Percentiles rank a stretch among this genome's conserved stretches.
Conservation (phyloP, 2,113 vertebrate species). For the Cnemophilus loriae region DNA sequence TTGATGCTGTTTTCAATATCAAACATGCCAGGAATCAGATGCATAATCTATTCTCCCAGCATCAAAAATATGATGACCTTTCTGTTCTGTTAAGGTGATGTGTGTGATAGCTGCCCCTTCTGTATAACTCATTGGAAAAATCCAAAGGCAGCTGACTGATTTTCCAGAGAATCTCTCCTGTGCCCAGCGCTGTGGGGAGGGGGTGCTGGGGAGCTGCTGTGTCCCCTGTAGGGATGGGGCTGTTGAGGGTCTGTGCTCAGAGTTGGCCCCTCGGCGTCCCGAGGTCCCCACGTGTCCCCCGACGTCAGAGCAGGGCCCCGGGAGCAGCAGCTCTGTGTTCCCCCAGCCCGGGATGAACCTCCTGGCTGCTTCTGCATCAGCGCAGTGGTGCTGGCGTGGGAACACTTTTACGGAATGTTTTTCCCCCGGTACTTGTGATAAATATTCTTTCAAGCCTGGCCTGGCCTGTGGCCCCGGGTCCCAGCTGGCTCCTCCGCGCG, state of each 20-base stretch:
- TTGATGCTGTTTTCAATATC: conserved; percentile 51
- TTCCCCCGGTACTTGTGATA: neutral
- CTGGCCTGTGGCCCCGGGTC: neutral
- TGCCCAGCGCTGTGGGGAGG: rapidly evolving
- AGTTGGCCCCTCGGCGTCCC: rapidly evolving
- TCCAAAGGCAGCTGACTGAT: neutral
- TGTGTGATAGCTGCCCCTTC: neutral
- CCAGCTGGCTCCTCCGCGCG: neutral
- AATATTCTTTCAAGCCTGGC: neutral
- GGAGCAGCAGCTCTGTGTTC: neutral
- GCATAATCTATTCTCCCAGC: neutral
- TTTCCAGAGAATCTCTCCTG: neutral
- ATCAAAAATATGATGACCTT: neutral
- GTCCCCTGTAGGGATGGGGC: neutral
- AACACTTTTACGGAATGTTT: rapidly evolving
- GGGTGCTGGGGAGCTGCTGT: neutral
- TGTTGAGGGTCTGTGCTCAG: neutral
- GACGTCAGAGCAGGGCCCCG: neutral
- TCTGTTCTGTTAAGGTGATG: neutral
- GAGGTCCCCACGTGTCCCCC: rapidly evolving
- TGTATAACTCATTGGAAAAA: rapidly evolving
- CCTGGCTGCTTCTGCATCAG: rapidly evolving
- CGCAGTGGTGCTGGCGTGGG: rapidly evolving
- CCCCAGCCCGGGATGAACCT: rapidly evolving
- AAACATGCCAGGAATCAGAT: neutral